phyloP scores from a whole-genome alignment of 2,797 vertebrate species.

The Microcaecilia unicolor region DNA sequence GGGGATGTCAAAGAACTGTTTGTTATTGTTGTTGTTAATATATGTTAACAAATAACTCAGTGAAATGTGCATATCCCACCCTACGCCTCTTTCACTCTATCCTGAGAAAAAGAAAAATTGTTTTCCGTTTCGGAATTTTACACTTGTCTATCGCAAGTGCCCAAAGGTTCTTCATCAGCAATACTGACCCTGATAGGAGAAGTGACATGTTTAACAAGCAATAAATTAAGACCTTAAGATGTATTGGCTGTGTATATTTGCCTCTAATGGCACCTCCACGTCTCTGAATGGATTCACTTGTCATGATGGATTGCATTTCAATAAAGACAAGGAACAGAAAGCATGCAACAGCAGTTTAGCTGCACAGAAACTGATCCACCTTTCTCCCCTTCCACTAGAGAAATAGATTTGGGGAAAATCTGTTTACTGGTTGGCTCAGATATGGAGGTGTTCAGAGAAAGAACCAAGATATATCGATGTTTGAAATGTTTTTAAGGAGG shows the following conservation, averaged over 20 bases:
- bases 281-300: slow-evolving; percentile 22
- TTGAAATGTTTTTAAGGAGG: too few species aligned
- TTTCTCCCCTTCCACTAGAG: too few species aligned
- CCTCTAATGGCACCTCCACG: slow-evolving; percentile 1
- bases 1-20: too few species aligned
- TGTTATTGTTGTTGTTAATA: too few species aligned
- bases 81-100: too few species aligned
- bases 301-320: slow-evolving; percentile 45
- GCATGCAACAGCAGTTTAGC: neutral
- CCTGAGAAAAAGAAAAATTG: neutral
- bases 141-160: slow-evolving; percentile 2
- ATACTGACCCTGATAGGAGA: slow-evolving; percentile 9
- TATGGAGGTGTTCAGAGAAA: too few species aligned
- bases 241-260: slow-evolving; percentile 14
- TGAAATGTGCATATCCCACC: too few species aligned
- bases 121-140: neutral
- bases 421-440: too few species aligned
- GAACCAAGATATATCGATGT: too few species aligned
- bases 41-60: too few species aligned
- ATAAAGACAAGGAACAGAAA: slow-evolving; percentile 9
- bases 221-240: slow-evolving; percentile 30
- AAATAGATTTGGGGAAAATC: too few species aligned
- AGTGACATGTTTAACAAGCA: slow-evolving; percentile 21
- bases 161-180: slow-evolving; percentile 8
- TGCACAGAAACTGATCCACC: neutral